These are phyloP conservation scores for Emydocephalus ijimae DNA, from an alignment of 2,113 vertebrate genomes.

Conservation along the genomic window DNA sequence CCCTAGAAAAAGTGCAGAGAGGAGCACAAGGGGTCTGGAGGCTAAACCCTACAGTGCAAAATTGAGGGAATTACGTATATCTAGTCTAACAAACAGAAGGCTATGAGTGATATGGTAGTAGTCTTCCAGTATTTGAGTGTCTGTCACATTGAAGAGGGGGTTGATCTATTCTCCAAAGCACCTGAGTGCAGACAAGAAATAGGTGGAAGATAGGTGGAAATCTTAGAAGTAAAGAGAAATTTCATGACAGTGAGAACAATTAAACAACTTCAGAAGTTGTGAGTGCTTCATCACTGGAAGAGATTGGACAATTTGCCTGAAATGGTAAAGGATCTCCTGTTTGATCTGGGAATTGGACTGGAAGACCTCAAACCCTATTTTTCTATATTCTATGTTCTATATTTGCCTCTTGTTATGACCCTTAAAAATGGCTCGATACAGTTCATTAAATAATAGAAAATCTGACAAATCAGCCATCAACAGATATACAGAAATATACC, in stretches of 20 bases:
- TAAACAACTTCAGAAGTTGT: background rate
- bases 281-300: background rate
- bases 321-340: background rate
- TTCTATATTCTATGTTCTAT: background rate
- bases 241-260: background rate
- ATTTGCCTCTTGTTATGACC: background rate
- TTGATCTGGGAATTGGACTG: background rate
- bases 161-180: background rate
- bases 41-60: background rate
- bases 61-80: background rate
- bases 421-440: constrained; percentile 52
- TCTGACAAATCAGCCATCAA: background rate
- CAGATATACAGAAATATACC: background rate
- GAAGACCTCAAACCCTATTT: background rate
- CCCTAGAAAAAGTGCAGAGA: background rate
- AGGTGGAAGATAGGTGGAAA: background rate
- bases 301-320: background rate
- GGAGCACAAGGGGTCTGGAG: background rate
- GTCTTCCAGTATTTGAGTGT: background rate
- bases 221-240: background rate
- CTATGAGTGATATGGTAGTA: background rate
- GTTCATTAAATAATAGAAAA: constrained; percentile 7
- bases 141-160: background rate
- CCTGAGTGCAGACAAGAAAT: background rate
- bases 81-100: background rate